Evolutionary conservation across 2,888 invertebrate genomes (phyloP).

Genomic region (Leucophenga montana): DNA sequence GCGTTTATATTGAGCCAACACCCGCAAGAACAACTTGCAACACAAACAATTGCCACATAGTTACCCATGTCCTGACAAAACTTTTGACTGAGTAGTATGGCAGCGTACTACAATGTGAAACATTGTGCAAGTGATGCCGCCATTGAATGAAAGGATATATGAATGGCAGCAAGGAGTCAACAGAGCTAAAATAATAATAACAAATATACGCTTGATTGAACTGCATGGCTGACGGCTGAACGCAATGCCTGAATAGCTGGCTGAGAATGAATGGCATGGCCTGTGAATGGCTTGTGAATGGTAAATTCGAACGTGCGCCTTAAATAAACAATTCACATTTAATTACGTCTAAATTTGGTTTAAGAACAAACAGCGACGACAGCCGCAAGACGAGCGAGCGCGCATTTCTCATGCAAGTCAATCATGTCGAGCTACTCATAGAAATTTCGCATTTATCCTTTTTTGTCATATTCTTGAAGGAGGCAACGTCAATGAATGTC

Average conservation of each 20-base stretch:
- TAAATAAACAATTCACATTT: constrained; percentile 71
- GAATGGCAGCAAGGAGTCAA: neutral
- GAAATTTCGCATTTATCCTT: neutral
- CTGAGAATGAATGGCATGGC: constrained; percentile 2
- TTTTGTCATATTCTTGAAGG: constrained; percentile 17
- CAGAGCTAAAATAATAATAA: constrained; percentile 33
- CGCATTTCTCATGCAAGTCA: constrained; percentile 2
- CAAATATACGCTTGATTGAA: constrained; percentile 51
- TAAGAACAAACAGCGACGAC: constrained; percentile 66
- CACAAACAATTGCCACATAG: constrained; percentile 38
- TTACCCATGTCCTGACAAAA: constrained; percentile 30
- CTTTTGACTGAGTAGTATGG: constrained; percentile 34
- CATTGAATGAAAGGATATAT: constrained; percentile 33
- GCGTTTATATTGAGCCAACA: constrained; percentile 50
- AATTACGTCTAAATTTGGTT: constrained; percentile 71
- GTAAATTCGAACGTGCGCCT: constrained; percentile 58
- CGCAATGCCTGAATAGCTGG: neutral
- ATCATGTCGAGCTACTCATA: neutral
- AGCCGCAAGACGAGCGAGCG: constrained; percentile 52
- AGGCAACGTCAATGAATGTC: constrained; percentile 63
- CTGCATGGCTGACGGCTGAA: constrained; percentile 43
- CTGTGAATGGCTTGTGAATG: constrained; percentile 4
- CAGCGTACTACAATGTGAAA: constrained; percentile 34
- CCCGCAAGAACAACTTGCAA: constrained; percentile 46
- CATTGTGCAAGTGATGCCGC: constrained; percentile 48